Evolutionary conservation across 2,797 vertebrate species (phyloP), one percentile per base, ranked within the genome.

Genomic region (Phylloscopus collybita): DNA sequence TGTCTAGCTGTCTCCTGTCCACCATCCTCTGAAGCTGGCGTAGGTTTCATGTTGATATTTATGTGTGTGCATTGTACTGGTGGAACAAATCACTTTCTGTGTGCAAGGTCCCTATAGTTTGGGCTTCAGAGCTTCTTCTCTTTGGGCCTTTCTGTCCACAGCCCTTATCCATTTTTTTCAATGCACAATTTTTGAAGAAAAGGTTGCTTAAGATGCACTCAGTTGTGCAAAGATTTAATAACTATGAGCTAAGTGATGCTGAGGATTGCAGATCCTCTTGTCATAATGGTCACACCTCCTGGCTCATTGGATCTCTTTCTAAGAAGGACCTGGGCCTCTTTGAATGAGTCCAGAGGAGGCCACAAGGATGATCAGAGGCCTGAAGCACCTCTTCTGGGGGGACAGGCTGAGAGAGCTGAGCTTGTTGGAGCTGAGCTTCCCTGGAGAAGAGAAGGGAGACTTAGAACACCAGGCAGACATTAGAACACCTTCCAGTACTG

Each of bases 201-300:
- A 3, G 7, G 16, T 82, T 32, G 3, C 38, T 51, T 79, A 67
- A 69, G 11, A 13, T 45, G 45, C 21, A 5, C 20, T 45, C 9
- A 26, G 4, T 36, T 79, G 10, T 65, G 27, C 26, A 29, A 44
- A 45, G 25, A 54, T 16, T 36, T 62, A 42, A 38, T 49, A 40
- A 30, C n/a, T 57, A 20, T 25, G 26, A 86, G 6, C 27, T 64
- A 15, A 53, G 10, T 45, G 18, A 47, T 74, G 32, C 21, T 81
- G 45, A 81, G 27, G 25, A 10, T 42, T 34, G 23, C 9, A 51
- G 40, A 32, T 51, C 3, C 23, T 54, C 12, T 61, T 81, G 29
- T 50, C 14, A 25, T 15, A 16, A 45, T 1, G 4, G 2, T 57
- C 1, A 2, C 10, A n/a, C 12, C 2, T 66, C 6, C 16, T 78